These are phyloP conservation scores for Saccopteryx bilineata DNA, from an alignment of 2,113 vertebrate genomes.

Conservation along the genomic window DNA sequence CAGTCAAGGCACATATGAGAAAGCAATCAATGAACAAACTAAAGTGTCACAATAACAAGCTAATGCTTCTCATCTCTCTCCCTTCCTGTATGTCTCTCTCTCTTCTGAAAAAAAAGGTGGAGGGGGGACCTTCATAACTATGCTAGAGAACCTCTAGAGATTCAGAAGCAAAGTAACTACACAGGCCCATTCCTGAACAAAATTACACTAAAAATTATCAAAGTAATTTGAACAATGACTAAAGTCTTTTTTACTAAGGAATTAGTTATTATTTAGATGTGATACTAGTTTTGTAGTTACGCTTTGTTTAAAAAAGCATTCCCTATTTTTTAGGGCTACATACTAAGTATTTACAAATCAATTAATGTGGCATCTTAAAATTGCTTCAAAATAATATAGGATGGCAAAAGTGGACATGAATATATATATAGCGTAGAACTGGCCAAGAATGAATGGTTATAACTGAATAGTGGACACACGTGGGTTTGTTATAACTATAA, in stretches of 20 bases:
- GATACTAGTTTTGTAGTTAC: not conserved
- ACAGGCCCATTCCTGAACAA: not conserved
- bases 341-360: constrained; percentile 29
- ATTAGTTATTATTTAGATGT: constrained; percentile 11
- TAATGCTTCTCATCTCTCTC: too few relatives aligned
- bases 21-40: too few relatives aligned
- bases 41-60: too few relatives aligned
- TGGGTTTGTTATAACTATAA: not conserved
- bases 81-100: too few relatives aligned
- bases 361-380: not conserved
- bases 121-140: not conserved
- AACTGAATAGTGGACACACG: not conserved
- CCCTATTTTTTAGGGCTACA: constrained; percentile 39
- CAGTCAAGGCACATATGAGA: too few relatives aligned
- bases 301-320: not conserved
- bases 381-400: constrained; percentile 37
- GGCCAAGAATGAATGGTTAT: not conserved
- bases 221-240: not conserved
- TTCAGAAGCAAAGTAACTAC: not conserved
- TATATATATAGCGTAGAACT: not conserved
- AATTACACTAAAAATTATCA: constrained; percentile 22
- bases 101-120: too few relatives aligned
- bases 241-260: constrained; percentile 12
- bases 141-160: constrained; percentile 21
- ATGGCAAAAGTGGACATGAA: not conserved